Evolutionary conservation across 2,113 vertebrate species (phyloP), one percentile per base, ranked within the genome.

Genomic region (Halcyon malimbica): DNA sequence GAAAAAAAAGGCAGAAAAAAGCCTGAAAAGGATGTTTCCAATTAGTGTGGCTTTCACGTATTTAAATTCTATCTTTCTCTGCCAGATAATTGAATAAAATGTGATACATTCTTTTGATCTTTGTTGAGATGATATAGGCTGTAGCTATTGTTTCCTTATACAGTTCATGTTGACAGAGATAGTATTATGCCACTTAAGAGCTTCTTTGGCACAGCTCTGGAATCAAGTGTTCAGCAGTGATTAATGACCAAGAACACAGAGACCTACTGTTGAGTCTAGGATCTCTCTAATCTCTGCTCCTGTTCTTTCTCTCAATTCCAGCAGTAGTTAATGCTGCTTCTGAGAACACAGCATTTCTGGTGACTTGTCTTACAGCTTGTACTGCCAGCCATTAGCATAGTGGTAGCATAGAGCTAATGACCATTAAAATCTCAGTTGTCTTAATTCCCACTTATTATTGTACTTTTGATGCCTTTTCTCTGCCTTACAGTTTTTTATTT

Each of bases 61-160:
- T 96, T 93, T 92, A 89, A 95, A 89, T 90, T 90, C 42, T 73
- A 6, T 87, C 42, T 78, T 41, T 57, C 35, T 88, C 57, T 92
- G 41, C 44, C 89, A 95, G 60, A 91, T 92, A 91, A 92, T 81
- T 94, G 65, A 94, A 87, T 70, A 71, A 95, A 95, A 96, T 42
- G 63, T 68, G 67, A 62, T 81, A 53, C 42, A 26, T 90, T 79
- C 77, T 94, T 95, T 90, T 95, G 65, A 95, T 96, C 83, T 95
- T 90, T 79, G 75, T 86, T 4, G 15, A 83, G 42, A 88, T 90
- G 68, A 42, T 92, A 56, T 62, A 64, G 80, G 59, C 83, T 90
- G 83, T 83, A 96, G 89, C 94, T 95, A 89, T 35, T 86, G 71
- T 94, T 97, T 88, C 2, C 0, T 71, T 95, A 69, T 67, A 79